Percentiles rank a stretch among this genome's conserved stretches.
Conservation (phyloP, 2,888 invertebrate genomes). For the Heliconius cydno region DNA sequence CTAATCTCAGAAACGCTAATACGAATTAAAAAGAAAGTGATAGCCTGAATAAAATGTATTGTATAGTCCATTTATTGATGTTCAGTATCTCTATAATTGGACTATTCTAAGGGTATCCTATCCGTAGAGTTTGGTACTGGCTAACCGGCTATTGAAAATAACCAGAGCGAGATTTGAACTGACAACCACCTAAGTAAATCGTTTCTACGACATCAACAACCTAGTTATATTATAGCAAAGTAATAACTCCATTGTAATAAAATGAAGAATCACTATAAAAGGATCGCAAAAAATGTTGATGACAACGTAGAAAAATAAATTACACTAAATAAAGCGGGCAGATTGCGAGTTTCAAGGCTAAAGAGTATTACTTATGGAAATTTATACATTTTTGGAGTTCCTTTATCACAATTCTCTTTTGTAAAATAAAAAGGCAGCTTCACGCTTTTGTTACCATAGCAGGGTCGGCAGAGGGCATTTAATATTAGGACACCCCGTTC, state of each 20-base stretch:
- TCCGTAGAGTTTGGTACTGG: too few relatives aligned
- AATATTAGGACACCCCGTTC: not conserved
- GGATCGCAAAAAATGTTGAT: constrained; percentile 34
- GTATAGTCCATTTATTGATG: too few relatives aligned
- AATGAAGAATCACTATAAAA: constrained; percentile 28
- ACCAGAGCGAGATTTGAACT: not conserved
- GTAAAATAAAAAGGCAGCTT: not conserved
- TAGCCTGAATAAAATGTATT: too few relatives aligned
- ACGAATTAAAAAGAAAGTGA: too few relatives aligned
- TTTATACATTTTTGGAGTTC: constrained; percentile 23
- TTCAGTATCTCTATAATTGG: too few relatives aligned
- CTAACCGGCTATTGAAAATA: not conserved
- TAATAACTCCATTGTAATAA: constrained; percentile 17
- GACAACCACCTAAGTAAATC: not conserved
- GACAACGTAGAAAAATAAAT: constrained; percentile 37
- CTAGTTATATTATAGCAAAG: not conserved
- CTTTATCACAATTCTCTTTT: not conserved
- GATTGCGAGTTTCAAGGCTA: constrained; percentile 41
- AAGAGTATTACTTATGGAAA: constrained; percentile 38
- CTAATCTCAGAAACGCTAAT: too few relatives aligned
- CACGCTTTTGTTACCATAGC: not conserved
- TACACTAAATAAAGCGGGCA: constrained; percentile 40
- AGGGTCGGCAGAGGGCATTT: too few relatives aligned
- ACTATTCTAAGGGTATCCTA: too few relatives aligned
- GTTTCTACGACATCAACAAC: too few relatives aligned